Base-by-base conservation (phyloP, 1,140 invertebrate genomes). In the Neodiprion pinetum region DNA sequence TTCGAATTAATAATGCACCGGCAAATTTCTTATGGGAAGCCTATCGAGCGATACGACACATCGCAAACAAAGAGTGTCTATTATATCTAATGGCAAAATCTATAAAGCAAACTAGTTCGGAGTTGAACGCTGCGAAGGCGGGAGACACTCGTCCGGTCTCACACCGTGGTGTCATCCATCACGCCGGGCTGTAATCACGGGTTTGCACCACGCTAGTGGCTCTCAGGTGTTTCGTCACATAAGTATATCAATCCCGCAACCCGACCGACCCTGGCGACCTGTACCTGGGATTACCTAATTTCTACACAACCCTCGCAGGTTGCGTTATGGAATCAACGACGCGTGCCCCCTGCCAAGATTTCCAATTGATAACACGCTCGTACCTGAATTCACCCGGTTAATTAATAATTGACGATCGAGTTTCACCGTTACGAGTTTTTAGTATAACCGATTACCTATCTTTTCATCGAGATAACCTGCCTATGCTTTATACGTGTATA, bases 321-420 rank as follows among this genome's bases (percentile, higher is more conserved):
- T 72, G 84, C 84, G 84, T 85, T 83, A 84, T 80, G 73, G 76
- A 70, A 71, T 65, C n/a, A 71, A 65, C 69, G 80, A 23, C 40
- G 14, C 67, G 14, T 9, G 11, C 14, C 40, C 40, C 65, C 48
- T 73, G 77, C 77, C 77, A 74, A 77, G 80, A 84, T 85, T 79
- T 78, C 69, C 73, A 81, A 72, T 74, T 72, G 84, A 85, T 87
- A 84, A 80, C 77, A 77, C 74, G 73, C 53, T 23, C 53, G 53
- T 61, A 67, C 71, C 72, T 73, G 70, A 80, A 81, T 81, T 74
- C 70, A 70, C 72, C 72, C 76, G 75, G 80, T 83, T 81, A 85
- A 86, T 81, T 82, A 85, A 83, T 85, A 83, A 87, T 85, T 82
- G 80, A 81, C 73, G 80, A 72, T 75, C 53, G 48, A 75, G 73